Conservation (phyloP, 53 echinoderm and acorn worm genomes). For the Paracentrotus lividus region DNA sequence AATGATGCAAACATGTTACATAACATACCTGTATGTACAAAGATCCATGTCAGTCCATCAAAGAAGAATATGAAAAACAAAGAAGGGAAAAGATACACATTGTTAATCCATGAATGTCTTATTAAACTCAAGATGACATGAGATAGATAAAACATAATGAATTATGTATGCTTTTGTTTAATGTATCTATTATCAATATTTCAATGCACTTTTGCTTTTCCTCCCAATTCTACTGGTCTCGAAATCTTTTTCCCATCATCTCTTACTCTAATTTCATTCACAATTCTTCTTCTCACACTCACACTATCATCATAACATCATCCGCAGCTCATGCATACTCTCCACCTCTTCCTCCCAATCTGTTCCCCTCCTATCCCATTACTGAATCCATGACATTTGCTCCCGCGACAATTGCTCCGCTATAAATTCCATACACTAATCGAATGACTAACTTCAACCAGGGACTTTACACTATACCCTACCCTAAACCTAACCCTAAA, state of each 20-base stretch:
- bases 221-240: not conserved
- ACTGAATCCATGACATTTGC: too few relatives aligned
- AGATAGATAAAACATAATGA: too few relatives aligned
- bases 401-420: too few relatives aligned
- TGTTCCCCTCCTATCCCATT: not conserved
- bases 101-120: not conserved
- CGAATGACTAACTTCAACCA: too few relatives aligned
- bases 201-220: not conserved
- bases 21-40: not conserved
- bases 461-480: too few relatives aligned
- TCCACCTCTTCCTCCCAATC: not conserved
- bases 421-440: too few relatives aligned
- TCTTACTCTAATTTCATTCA: not conserved
- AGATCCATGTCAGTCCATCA: not conserved
- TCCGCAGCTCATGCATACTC: not conserved
- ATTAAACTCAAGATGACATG: not conserved
- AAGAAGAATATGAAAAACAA: not conserved
- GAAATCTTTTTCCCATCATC: not conserved
- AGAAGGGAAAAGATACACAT: not conserved
- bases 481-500: too few relatives aligned
- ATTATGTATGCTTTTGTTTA: too few relatives aligned
- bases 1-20: not conserved
- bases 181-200: not conserved
- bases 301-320: slow-evolving; percentile 12
- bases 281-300: not conserved